Conservation (phyloP, 2,888 invertebrate species). For the Acleris cristana region DNA sequence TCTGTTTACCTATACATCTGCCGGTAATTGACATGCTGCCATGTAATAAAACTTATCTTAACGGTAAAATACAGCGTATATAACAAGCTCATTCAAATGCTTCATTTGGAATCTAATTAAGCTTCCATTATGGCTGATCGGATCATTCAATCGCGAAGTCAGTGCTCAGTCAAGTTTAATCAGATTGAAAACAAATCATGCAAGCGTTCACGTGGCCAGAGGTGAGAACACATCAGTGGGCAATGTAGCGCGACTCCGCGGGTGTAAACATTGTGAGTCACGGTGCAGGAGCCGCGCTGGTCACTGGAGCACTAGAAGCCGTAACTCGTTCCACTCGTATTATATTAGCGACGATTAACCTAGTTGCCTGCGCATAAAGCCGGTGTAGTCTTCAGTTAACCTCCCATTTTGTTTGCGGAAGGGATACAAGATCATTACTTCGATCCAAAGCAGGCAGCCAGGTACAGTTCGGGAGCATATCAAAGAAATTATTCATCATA, state of each 20-base stretch:
- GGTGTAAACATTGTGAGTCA: constrained; percentile 65
- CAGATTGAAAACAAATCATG: neutral
- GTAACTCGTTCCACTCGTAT: constrained; percentile 57
- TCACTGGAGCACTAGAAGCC: constrained; percentile 56
- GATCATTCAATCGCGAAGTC: neutral
- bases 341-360: constrained; percentile 72
- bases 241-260: constrained; percentile 32
- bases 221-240: constrained; percentile 41
- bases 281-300: constrained; percentile 49
- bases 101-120: neutral
- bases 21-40: constrained; percentile 4
- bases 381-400: constrained; percentile 51
- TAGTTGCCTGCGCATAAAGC: constrained; percentile 60
- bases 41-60: neutral
- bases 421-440: constrained; percentile 30
- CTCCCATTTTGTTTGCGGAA: constrained; percentile 43
- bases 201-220: constrained; percentile 1
- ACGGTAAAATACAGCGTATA: neutral
- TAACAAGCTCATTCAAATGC: neutral
- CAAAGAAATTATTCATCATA: constrained; percentile 33
- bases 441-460: constrained; percentile 29
- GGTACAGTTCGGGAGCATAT: constrained; percentile 23
- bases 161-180: constrained; percentile 1
- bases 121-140: neutral
- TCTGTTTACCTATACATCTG: neutral